Evolutionary conservation across 2,113 vertebrate genomes (phyloP).

Genomic region (Myrmecobius fasciatus): DNA sequence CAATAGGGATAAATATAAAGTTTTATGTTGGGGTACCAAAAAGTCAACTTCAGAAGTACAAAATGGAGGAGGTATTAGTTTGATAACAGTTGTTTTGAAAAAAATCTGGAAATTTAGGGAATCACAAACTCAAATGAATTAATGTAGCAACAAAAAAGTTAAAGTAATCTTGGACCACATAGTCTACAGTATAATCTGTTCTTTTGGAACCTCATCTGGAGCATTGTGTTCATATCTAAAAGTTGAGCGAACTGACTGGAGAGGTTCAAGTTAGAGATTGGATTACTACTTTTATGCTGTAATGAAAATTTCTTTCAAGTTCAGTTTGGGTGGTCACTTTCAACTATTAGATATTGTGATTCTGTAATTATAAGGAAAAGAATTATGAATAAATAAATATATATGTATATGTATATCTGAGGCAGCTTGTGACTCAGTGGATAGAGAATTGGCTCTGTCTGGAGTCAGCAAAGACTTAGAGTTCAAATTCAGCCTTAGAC

Average conservation of each 20-base stretch:
- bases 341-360: neutral
- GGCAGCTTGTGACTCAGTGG: neutral
- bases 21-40: neutral
- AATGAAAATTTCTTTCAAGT: neutral
- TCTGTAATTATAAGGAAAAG: neutral
- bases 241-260: neutral
- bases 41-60: neutral
- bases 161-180: neutral
- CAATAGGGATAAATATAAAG: neutral
- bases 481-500: neutral
- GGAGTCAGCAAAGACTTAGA: neutral
- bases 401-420: neutral
- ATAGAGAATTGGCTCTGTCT: neutral
- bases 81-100: neutral
- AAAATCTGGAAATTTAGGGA: neutral
- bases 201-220: neutral
- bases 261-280: neutral
- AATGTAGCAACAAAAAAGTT: neutral
- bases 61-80: neutral
- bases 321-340: neutral
- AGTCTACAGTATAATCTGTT: neutral
- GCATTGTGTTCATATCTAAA: neutral
- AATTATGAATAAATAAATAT: neutral
- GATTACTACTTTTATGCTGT: neutral
- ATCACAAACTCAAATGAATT: neutral